phyloP scores from a whole-genome alignment of 2,888 invertebrate genomes.

The Plebejus melissa region DNA sequence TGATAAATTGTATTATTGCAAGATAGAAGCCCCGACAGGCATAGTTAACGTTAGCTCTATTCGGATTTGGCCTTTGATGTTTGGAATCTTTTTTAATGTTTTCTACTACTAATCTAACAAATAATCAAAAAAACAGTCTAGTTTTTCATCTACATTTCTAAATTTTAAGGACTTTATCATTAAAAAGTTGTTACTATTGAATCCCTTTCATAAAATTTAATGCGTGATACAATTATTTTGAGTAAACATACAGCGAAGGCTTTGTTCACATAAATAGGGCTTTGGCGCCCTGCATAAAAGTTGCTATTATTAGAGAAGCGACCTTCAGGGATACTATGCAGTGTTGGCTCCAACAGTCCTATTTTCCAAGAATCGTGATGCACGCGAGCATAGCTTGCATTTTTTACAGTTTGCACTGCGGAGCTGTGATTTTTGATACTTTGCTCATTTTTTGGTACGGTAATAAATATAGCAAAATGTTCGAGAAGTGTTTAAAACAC shows the following conservation, averaged over 20 bases:
- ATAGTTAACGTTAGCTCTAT: background rate
- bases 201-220: background rate
- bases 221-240: background rate
- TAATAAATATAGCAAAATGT: background rate
- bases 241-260: slow-evolving; percentile 27
- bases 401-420: slow-evolving; percentile 45
- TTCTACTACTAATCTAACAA: background rate
- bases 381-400: slow-evolving; percentile 56
- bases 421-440: slow-evolving; percentile 26
- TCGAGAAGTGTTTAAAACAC: background rate
- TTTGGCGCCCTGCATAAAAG: slow-evolving; percentile 45
- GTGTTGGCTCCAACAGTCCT: slow-evolving; percentile 54
- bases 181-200: background rate
- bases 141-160: background rate
- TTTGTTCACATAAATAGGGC: slow-evolving; percentile 39
- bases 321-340: slow-evolving; percentile 66
- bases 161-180: background rate
- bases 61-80: background rate
- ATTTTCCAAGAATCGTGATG: slow-evolving; percentile 66
- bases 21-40: slow-evolving; percentile 13
- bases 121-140: background rate
- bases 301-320: slow-evolving; percentile 55
- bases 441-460: background rate
- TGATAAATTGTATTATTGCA: slow-evolving; percentile 20
- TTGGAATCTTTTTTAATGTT: background rate